These are phyloP conservation scores for Siniperca chuatsi DNA, from an alignment of 2,113 vertebrate species.

Conservation along the genomic window DNA sequence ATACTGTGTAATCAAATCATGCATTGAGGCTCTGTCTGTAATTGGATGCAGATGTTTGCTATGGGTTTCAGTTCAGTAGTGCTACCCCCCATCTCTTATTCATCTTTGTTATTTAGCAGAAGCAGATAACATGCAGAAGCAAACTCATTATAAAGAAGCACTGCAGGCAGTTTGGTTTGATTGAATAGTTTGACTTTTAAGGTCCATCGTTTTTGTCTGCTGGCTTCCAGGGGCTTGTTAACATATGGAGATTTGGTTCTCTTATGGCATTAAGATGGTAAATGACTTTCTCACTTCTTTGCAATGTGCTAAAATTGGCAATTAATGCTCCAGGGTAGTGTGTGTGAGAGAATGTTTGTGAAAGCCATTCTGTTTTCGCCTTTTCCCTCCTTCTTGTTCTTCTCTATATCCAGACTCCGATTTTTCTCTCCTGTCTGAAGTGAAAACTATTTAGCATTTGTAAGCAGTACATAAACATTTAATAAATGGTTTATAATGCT, in stretches of 20 bases:
- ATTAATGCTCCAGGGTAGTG: slow-evolving; percentile 44
- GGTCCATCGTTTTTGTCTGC: slow-evolving; percentile 37
- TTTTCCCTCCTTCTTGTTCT: neutral
- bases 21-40: slow-evolving; percentile 24
- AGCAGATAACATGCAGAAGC: slow-evolving; percentile 35
- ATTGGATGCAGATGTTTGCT: slow-evolving; percentile 53
- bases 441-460: neutral
- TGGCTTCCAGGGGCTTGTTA: slow-evolving; percentile 35
- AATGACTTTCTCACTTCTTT: slow-evolving; percentile 47
- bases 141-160: slow-evolving; percentile 42
- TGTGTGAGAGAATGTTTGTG: neutral
- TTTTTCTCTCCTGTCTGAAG: neutral
- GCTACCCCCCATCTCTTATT: slow-evolving; percentile 2
- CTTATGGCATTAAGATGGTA: slow-evolving; percentile 61
- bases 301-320: slow-evolving; percentile 60
- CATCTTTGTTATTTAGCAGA: slow-evolving; percentile 47
- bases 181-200: slow-evolving; percentile 38
- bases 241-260: slow-evolving; percentile 52
- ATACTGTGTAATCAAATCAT: slow-evolving; percentile 50
- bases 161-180: slow-evolving; percentile 51
- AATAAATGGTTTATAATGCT: neutral
- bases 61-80: slow-evolving; percentile 16
- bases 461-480: neutral
- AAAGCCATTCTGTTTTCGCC: neutral
- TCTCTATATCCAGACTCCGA: neutral